Percentiles rank a stretch among this genome's conserved stretches.
Conservation (phyloP, 2,888 invertebrate species). For the Drosophila koepferae region DNA sequence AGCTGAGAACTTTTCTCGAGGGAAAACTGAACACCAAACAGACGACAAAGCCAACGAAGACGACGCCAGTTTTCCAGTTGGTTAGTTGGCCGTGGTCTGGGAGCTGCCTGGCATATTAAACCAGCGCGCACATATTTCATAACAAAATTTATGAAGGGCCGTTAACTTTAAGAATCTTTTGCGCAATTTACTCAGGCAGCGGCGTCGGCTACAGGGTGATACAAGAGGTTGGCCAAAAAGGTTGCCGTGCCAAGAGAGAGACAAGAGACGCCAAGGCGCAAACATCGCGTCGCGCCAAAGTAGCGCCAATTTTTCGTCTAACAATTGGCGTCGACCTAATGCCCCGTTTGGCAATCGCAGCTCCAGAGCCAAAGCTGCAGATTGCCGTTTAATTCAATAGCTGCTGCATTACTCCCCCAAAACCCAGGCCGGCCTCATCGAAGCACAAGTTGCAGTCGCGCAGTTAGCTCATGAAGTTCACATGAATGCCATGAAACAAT, state of each 20-base stretch:
- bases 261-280: constrained; percentile 18
- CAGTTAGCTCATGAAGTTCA: constrained; percentile 72
- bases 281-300: constrained; percentile 66
- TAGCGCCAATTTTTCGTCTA: constrained; percentile 82
- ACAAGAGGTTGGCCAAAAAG: constrained; percentile 23
- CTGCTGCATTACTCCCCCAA: constrained; percentile 35
- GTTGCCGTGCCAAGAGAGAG: constrained; percentile 15
- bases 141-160: constrained; percentile 82
- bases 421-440: neutral
- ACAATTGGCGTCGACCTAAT: constrained; percentile 83
- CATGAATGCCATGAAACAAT: constrained; percentile 84
- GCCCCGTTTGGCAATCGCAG: constrained; percentile 83
- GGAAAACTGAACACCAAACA: constrained; percentile 59
- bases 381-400: constrained; percentile 75
- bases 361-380: constrained; percentile 22
- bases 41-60: constrained; percentile 28
- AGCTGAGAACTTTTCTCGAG: constrained; percentile 80
- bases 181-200: constrained; percentile 66
- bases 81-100: constrained; percentile 38
- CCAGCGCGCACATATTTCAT: constrained; percentile 81
- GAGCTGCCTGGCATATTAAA: constrained; percentile 74
- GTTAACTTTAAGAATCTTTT: constrained; percentile 82
- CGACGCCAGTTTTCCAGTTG: constrained; percentile 52
- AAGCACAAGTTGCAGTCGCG: constrained; percentile 11
- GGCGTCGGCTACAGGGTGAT: neutral